phyloP scores from a whole-genome alignment of 2,797 vertebrate species.

The Eurystomus glaucurus region DNA sequence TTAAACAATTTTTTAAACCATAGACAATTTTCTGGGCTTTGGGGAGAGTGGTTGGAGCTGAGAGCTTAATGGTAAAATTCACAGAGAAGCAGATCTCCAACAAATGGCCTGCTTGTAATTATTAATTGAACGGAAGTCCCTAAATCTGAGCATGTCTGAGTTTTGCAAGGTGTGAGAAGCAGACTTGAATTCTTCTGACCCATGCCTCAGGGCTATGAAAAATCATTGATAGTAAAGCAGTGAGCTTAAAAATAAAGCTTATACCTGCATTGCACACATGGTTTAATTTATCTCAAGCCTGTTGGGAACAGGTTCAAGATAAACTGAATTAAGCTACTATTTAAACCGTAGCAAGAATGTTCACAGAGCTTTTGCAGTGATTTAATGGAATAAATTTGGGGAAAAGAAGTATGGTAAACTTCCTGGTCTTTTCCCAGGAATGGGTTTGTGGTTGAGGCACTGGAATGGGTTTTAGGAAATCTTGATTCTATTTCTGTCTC shows the following conservation, averaged over 20 bases:
- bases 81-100: neutral
- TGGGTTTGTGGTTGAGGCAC: neutral
- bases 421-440: conserved; percentile 8
- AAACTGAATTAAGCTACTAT: conserved; percentile 18
- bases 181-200: neutral
- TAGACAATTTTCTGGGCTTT: neutral
- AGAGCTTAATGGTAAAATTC: neutral
- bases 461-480: conserved; percentile 28
- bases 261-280: neutral
- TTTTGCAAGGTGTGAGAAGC: neutral
- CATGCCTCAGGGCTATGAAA: neutral
- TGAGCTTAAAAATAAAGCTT: conserved; percentile 2
- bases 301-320: neutral
- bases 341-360: conserved; percentile 12
- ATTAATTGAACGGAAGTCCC: neutral
- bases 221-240: neutral
- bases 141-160: neutral
- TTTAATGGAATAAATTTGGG: neutral
- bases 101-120: neutral
- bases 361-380: neutral
- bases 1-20: neutral
- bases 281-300: conserved; percentile 18
- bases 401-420: neutral
- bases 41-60: neutral
- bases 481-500: neutral